These are phyloP conservation scores for Aphelenchoides besseyi DNA, from an alignment of 1,140 invertebrate genomes.

Conservation along the genomic window DNA sequence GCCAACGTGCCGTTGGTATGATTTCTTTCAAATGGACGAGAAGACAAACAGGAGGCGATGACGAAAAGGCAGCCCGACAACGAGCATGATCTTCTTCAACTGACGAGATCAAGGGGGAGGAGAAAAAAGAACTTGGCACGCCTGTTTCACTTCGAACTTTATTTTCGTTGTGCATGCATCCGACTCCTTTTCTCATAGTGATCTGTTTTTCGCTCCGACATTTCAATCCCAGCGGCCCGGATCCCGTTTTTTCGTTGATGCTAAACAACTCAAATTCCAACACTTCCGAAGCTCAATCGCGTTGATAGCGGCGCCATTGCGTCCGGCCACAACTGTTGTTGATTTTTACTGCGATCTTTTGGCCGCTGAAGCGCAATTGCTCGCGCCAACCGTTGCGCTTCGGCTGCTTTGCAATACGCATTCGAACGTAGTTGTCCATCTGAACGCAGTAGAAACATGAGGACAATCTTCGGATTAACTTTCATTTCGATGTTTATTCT, in stretches of 20 bases:
- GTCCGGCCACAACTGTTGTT: slow-evolving; percentile 1
- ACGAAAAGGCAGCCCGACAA: background rate
- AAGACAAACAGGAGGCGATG: background rate
- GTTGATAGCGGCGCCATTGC: no score
- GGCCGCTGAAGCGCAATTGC: background rate
- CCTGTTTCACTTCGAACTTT: slow-evolving; percentile 2
- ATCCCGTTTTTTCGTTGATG: slow-evolving; percentile 1
- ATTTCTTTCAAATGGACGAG: background rate
- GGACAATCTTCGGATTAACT: background rate
- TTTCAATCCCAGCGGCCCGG: background rate
- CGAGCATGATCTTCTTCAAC: background rate
- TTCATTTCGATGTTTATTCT: slow-evolving; percentile 1
- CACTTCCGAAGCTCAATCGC: no score
- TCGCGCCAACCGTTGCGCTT: background rate
- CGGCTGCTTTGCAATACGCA: no score
- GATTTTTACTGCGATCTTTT: background rate
- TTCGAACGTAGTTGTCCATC: no score
- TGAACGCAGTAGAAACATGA: no score
- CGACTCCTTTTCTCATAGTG: background rate
- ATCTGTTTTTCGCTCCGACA: slow-evolving; percentile 3
- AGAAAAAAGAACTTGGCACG: slow-evolving; percentile 5
- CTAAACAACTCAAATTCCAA: background rate
- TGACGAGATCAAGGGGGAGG: background rate
- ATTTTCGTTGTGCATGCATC: slow-evolving; percentile 3
- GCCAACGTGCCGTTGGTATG: background rate